A percentile compares a stretch with the other conserved stretches of the same genome.
phyloP scores from a whole-genome alignment of 2,888 invertebrate genomes.

The Emesis russula region DNA sequence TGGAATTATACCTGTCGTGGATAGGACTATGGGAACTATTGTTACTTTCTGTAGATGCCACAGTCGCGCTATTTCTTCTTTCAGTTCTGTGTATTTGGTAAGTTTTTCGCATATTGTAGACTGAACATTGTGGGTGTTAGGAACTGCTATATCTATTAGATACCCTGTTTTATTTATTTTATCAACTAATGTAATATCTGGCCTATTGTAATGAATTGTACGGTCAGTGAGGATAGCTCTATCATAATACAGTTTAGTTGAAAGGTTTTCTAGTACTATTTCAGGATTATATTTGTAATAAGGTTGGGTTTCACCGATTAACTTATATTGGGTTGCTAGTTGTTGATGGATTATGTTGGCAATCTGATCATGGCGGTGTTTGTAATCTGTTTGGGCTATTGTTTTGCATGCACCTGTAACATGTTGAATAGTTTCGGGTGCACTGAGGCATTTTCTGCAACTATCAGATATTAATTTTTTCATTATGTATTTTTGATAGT shows the following conservation, averaged over 20 bases:
- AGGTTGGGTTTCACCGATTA: conserved; percentile 24
- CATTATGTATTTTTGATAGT: conserved; percentile 21
- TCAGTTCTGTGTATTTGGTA: conserved; percentile 38
- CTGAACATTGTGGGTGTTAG: conserved; percentile 62
- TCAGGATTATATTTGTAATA: conserved; percentile 49
- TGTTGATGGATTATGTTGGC: conserved; percentile 63
- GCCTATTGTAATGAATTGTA: no score
- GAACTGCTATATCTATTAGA: no score
- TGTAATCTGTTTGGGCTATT: conserved; percentile 70
- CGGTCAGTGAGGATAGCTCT: no score
- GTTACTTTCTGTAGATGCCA: conserved; percentile 29
- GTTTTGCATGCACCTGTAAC: conserved; percentile 68
- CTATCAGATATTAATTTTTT: no score
- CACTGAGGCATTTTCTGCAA: neutral
- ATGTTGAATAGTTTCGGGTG: conserved; percentile 71
- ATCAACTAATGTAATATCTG: no score
- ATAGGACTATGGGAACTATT: conserved; percentile 42
- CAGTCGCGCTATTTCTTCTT: conserved; percentile 33
- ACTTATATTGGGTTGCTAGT: conserved; percentile 44
- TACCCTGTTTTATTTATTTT: no score
- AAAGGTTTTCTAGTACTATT: conserved; percentile 32
- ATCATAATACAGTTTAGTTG: no score
- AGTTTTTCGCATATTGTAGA: conserved; percentile 68
- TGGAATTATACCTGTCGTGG: conserved; percentile 42
- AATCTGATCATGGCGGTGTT: conserved; percentile 66